Evolutionary conservation across 2,113 vertebrate species (phyloP), one percentile per base, ranked within the genome.

Genomic region (Brachyhypopomus gauderio): DNA sequence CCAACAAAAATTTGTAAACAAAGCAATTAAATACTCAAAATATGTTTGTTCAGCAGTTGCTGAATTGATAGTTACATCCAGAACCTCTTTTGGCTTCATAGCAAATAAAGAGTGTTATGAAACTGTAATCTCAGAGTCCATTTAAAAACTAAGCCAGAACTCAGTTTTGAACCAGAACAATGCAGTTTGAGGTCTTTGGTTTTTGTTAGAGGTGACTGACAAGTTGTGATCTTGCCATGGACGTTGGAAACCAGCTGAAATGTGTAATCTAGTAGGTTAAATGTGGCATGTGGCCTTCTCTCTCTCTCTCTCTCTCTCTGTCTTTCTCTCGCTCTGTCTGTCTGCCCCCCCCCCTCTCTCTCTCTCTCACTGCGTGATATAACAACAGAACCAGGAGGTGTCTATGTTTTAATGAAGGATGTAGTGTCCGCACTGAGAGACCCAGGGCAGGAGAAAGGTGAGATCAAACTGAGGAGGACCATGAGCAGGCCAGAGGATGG

Each of bases 401-500:
- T 80, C 84, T 85, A 71, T 85, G 82, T 86, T 88, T 87, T 77
- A 89, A 87, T 88, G 83, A 87, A 88, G 87, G 87, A 85, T 90
- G 91, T 88, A 87, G 41, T 34, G 64, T 73, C 72, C 48, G 12
- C 7, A 38, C n/a, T 25, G 22, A 72, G 23, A 62, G 56, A 66
- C 52, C 59, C 58, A 60, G 38, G 30, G 2, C 58, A 75, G 63
- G 81, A 63, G 78, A 79, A 87, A 87, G 88, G 86, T 55, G 30
- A 85, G 75, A 76, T 75, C 30, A 70, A 81, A 82, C 41, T 41
- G 20, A 85, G 80, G 48, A 38, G 76, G 60, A 84, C 59, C 83
- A 81, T 84, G 48, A 34, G 4, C 17, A 55, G 34, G 72, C 64
- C 63, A 59, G 27, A 63, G 25, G 45, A 20, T 17, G 58, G 63